Evolutionary conservation across 1,140 invertebrate species (phyloP), one percentile per base, ranked within the genome.

Genomic region (Antheraea mylitta): DNA sequence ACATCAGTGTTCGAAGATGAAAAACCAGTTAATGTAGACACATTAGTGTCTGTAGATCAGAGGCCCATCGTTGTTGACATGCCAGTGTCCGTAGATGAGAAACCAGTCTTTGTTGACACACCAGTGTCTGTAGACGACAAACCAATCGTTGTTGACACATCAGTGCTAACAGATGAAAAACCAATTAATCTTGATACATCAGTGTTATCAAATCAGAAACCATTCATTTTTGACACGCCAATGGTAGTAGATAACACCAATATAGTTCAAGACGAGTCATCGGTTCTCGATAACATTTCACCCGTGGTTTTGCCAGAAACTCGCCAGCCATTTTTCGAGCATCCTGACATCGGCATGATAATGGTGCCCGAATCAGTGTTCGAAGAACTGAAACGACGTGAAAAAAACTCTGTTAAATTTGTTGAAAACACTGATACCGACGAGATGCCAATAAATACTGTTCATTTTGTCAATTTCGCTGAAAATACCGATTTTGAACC

Each of bases 371-470:
- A 53, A 5, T 53, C 45, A 16, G 45, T 53, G 11, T 6, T 53
- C 45, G 45, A 53, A 53, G 45, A 53, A 53, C 45, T 53, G 16
- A 53, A 53, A n/a, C 67, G 67, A 19, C 16, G 62, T 16, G 69
- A 63, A 5, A 22, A 64, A 19, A 36, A 75, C 0, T 66, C 70
- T 18, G 70, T 76, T 9, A 66, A 75, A 13, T 66, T 77, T 36
- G 75, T 73, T 0, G 68, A 75, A n/a, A 37, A 63, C 59, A 37
- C 22, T 37, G 16, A 53, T n/a, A 53, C 45, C 11, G 1, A 53
- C 16, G 45, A n/a, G 13, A n/a, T 16, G 45, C 45, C 45, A 16
- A 37, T 22, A 19, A 36, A 61, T n/a, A 61, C 59, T 8, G 59
- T 61, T 61, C 59, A 61, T 9, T 61, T 61, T 4, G 38, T 18